These are phyloP conservation scores for Folsomia manolachei DNA, from an alignment of 2,888 invertebrate genomes.

Conservation along the genomic window DNA sequence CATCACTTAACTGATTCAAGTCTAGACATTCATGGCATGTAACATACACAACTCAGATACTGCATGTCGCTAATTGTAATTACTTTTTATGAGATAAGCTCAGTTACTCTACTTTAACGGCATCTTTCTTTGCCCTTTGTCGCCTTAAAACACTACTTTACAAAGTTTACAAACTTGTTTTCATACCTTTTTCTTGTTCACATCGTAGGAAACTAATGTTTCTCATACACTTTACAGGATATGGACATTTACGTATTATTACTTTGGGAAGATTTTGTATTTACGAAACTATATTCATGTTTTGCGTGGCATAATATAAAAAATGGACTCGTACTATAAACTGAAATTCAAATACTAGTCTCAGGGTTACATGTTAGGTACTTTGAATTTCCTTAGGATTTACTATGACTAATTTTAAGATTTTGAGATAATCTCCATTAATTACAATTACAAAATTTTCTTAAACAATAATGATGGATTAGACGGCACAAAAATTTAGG, in stretches of 20 bases:
- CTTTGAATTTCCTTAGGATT: not conserved
- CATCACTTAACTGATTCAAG: no score
- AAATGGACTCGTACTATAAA: not conserved
- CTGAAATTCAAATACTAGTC: not conserved
- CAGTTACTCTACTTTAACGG: no score
- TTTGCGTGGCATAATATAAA: not conserved
- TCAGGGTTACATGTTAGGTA: constrained; percentile 4
- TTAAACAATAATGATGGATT: not conserved
- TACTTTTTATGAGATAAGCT: not conserved
- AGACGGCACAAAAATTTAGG: not conserved
- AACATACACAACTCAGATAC: no score
- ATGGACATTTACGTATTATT: not conserved
- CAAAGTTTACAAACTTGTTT: no score
- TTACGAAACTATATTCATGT: not conserved
- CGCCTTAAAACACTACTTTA: no score
- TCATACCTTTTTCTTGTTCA: no score
- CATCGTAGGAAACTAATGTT: no score
- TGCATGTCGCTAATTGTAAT: not conserved
- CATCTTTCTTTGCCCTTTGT: no score
- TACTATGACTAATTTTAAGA: not conserved
- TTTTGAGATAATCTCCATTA: not conserved
- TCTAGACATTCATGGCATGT: no score
- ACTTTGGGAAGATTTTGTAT: not conserved
- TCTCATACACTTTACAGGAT: no score
- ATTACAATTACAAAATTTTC: no score